Conservation (phyloP, 2,888 invertebrate genomes). For the Eupsilia transversa region DNA sequence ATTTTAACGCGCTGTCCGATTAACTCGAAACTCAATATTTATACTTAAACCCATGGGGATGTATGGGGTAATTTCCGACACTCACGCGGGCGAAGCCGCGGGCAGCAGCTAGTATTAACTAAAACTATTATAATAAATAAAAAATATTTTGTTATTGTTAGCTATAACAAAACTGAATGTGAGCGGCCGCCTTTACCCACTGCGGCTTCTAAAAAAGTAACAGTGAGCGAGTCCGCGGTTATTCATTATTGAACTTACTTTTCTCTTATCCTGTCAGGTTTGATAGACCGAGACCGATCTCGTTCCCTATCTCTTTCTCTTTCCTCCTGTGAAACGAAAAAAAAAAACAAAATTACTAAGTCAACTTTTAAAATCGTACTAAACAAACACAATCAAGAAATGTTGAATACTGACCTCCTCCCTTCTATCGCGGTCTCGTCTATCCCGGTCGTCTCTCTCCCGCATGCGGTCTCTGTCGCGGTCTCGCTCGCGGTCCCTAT, state of each 20-base stretch:
- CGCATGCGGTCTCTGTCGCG: slow-evolving; percentile 74
- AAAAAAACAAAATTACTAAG: not conserved
- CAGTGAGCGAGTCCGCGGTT: not conserved
- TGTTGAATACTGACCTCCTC: slow-evolving; percentile 75
- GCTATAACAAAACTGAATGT: not conserved
- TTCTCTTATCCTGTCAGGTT: slow-evolving; percentile 91
- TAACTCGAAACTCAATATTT: too few species aligned
- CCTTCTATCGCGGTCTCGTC: slow-evolving; percentile 80
- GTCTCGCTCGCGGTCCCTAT: slow-evolving; percentile 84
- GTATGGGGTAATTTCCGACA: too few species aligned
- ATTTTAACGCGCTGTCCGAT: too few species aligned
- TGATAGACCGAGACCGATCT: slow-evolving; percentile 90
- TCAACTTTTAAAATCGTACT: not conserved
- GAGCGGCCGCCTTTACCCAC: not conserved
- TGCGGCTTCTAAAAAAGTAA: slow-evolving; percentile 27
- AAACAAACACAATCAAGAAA: not conserved
- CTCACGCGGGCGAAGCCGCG: too few species aligned
- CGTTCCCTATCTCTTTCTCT: slow-evolving; percentile 88
- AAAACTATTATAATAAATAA: too few species aligned
- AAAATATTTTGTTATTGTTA: not conserved
- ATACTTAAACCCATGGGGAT: too few species aligned
- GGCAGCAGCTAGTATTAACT: too few species aligned
- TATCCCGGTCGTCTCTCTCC: slow-evolving; percentile 80
- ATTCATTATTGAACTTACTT: slow-evolving; percentile 82
- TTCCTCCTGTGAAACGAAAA: slow-evolving; percentile 79